Percentiles rank a stretch among this genome's conserved stretches.
Evolutionary conservation across 2,797 vertebrate species (phyloP).

Genomic region (Geotrypetes seraphini): DNA sequence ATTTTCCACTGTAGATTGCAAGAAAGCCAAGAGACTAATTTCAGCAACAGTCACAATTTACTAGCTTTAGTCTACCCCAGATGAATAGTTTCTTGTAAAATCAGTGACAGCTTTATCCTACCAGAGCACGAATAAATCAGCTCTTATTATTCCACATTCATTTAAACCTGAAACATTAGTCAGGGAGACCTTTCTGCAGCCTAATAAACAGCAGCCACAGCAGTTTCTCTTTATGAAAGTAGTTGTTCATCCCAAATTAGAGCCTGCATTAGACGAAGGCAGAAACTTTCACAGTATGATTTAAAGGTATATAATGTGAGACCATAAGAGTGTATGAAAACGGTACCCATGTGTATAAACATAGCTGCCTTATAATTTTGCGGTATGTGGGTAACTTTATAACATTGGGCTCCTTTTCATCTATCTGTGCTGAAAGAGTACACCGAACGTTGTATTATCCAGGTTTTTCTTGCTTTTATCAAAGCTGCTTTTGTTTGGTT

Average conservation of each 20-base stretch:
- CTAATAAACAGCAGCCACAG: constrained; percentile 70
- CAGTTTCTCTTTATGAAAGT: constrained; percentile 73
- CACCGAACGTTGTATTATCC: constrained; percentile 8
- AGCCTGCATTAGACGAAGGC: constrained; percentile 49
- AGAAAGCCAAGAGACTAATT: constrained; percentile 58
- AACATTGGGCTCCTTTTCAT: constrained; percentile 37
- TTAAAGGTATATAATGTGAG: constrained; percentile 60
- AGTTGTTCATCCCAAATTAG: constrained; percentile 74
- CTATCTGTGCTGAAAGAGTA: constrained; percentile 24
- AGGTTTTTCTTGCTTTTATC: not conserved
- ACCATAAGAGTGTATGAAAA: constrained; percentile 52
- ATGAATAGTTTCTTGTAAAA: constrained; percentile 76
- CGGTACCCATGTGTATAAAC: constrained; percentile 55
- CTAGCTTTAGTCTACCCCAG: constrained; percentile 57
- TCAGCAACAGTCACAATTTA: constrained; percentile 60
- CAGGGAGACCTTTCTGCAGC: constrained; percentile 68
- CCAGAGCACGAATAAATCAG: constrained; percentile 67
- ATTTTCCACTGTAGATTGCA: constrained; percentile 49
- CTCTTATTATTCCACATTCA: constrained; percentile 73
- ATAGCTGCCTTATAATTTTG: constrained; percentile 50
- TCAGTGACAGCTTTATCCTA: constrained; percentile 65
- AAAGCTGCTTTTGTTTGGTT: not conserved
- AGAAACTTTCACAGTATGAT: constrained; percentile 58
- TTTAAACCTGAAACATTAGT: constrained; percentile 72
- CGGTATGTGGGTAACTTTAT: constrained; percentile 33